phyloP scores from a whole-genome alignment of 2,113 vertebrate genomes.

The Zosterops lateralis region DNA sequence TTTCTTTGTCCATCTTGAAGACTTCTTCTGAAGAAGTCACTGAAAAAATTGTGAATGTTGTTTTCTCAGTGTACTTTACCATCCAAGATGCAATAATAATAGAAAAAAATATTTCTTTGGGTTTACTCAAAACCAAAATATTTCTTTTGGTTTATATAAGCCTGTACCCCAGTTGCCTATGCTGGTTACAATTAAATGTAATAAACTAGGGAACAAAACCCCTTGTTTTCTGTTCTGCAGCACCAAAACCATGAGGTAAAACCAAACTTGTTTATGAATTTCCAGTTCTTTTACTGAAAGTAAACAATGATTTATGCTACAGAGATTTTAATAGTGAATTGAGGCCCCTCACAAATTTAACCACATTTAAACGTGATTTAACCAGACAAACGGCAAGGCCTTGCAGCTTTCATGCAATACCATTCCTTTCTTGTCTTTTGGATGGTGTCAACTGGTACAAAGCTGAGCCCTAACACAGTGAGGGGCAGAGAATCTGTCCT shows the following conservation, averaged over 20 bases:
- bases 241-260: not conserved
- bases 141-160: not conserved
- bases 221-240: not conserved
- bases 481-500: not conserved
- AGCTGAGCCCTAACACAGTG: not conserved
- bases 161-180: not conserved
- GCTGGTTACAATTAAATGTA: not conserved
- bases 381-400: not conserved
- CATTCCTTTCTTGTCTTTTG: not conserved
- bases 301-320: not conserved
- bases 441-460: not conserved
- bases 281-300: not conserved
- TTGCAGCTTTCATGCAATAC: not conserved
- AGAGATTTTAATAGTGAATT: not conserved
- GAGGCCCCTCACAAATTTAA: not conserved
- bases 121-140: fast-evolving
- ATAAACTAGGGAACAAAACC: not conserved
- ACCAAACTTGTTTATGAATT: not conserved
- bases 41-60: not conserved
- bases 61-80: not conserved
- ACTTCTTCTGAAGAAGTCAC: not conserved
- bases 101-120: not conserved
- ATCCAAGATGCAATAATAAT: not conserved
- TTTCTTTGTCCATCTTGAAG: not conserved
- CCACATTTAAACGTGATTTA: not conserved